These are phyloP conservation scores for Achatina immaculata DNA, from an alignment of 1,140 invertebrate genomes.

Conservation along the genomic window DNA sequence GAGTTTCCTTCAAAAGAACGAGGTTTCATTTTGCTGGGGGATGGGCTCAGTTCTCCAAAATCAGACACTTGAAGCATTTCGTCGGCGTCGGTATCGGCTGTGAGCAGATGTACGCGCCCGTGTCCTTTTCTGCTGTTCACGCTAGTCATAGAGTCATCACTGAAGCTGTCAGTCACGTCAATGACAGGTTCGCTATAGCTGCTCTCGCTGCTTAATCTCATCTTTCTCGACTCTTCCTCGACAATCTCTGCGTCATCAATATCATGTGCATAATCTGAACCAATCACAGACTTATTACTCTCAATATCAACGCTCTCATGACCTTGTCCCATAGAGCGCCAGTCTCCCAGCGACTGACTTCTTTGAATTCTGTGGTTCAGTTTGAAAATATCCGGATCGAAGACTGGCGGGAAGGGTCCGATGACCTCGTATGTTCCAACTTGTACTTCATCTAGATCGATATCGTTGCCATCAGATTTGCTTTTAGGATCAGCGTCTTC, in stretches of 20 bases:
- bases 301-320: neutral
- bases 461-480: neutral
- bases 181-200: conserved; percentile 28
- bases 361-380: neutral
- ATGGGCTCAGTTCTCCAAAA: conserved; percentile 23
- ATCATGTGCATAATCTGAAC: neutral
- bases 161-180: conserved; percentile 4
- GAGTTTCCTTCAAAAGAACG: neutral
- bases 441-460: neutral
- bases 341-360: neutral
- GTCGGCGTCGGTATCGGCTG: neutral
- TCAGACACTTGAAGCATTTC: conserved; percentile 33
- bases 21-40: neutral
- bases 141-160: neutral
- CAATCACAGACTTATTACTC: conserved; percentile 14
- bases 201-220: conserved; percentile 3
- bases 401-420: neutral
- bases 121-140: neutral
- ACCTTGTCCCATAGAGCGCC: neutral
- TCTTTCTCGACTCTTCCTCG: neutral
- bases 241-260: neutral
- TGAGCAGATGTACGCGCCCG: neutral
- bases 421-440: neutral
- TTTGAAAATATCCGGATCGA: neutral
- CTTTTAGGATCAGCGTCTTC: neutral